Evolutionary conservation across 2,113 vertebrate genomes (phyloP).

Genomic region (Hippoglossus stenolepis): DNA sequence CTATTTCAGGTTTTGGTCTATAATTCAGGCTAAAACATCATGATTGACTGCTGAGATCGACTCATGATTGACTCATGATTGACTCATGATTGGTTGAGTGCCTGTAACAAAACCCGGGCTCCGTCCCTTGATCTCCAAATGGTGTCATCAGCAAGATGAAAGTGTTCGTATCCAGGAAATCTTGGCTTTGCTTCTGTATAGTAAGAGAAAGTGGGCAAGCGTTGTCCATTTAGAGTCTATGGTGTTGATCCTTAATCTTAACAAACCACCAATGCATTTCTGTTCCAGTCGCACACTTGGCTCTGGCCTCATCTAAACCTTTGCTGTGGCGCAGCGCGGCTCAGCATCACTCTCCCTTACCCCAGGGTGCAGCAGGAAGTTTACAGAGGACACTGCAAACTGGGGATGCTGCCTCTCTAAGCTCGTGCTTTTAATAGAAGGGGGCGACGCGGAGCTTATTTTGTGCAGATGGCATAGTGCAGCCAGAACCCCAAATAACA

Average conservation of each 20-base stretch:
- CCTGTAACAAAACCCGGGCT: too few relatives aligned
- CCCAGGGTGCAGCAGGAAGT: conserved; percentile 36
- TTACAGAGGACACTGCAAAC: conserved; percentile 52
- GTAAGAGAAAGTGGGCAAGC: too few relatives aligned
- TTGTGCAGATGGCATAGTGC: conserved; percentile 45
- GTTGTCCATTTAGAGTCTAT: too few relatives aligned
- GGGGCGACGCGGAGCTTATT: conserved; percentile 41
- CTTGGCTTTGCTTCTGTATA: neutral
- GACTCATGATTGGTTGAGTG: too few relatives aligned
- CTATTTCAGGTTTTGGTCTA: too few relatives aligned
- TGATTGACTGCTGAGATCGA: neutral
- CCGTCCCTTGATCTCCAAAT: neutral
- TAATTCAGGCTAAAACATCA: neutral
- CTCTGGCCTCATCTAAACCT: conserved; percentile 12
- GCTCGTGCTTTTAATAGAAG: conserved; percentile 49
- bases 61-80: neutral
- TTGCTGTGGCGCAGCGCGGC: conserved; percentile 37
- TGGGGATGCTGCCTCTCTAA: conserved; percentile 39
- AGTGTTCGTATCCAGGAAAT: neutral
- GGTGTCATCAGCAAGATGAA: neutral
- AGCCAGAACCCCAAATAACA: conserved; percentile 42
- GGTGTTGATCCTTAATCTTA: conserved; percentile 12
- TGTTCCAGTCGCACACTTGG: conserved; percentile 22
- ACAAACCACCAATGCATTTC: conserved; percentile 25
- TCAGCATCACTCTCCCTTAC: conserved; percentile 34